Conservation (phyloP, 2,888 invertebrate species). For the Tipula lateralis region DNA sequence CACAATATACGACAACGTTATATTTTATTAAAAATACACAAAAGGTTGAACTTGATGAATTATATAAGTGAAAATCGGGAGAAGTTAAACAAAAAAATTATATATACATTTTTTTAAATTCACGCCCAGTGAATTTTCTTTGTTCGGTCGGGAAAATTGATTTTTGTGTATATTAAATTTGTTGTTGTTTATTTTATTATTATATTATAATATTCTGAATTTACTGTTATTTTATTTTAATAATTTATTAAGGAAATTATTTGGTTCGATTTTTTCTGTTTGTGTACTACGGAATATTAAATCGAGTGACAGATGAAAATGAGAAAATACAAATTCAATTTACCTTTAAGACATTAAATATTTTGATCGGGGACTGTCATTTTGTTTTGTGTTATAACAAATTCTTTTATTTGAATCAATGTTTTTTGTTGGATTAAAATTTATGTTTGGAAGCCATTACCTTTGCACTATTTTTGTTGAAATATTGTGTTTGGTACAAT, state of each 20-base stretch:
- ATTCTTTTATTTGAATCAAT: neutral
- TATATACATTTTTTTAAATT: neutral
- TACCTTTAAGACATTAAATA: neutral
- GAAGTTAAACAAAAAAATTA: neutral
- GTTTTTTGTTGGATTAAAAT: neutral
- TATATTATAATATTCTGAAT: neutral
- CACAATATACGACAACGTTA: neutral
- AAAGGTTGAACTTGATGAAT: conserved; percentile 9
- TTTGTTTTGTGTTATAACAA: neutral
- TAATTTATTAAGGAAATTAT: conserved; percentile 11
- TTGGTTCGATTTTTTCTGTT: neutral
- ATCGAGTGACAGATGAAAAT: conserved; percentile 5
- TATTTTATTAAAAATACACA: neutral
- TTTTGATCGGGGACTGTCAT: neutral
- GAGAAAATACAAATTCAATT: neutral
- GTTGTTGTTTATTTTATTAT: neutral
- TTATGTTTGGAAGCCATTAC: neutral
- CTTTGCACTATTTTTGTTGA: neutral
- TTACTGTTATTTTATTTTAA: conserved; percentile 11
- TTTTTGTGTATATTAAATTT: neutral
- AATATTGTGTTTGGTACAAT: neutral
- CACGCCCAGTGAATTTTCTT: conserved; percentile 11
- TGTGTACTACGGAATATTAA: neutral
- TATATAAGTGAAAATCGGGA: conserved; percentile 11
- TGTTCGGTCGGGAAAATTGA: neutral